These are phyloP conservation scores for Elmis aenea DNA, from an alignment of 2,888 invertebrate species.

Conservation along the genomic window DNA sequence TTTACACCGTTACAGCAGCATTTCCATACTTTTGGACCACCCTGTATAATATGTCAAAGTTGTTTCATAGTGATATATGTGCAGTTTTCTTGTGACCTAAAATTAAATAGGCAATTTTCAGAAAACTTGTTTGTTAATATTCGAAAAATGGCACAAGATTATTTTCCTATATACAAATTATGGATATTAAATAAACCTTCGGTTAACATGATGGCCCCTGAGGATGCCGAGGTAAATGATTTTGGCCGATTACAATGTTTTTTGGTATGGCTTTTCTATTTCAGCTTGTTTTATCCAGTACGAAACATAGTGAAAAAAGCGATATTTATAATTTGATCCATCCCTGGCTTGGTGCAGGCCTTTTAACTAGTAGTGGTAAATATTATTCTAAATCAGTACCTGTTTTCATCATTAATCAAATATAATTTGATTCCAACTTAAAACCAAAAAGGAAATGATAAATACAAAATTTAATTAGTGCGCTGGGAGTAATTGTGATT, in stretches of 20 bases:
- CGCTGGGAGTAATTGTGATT: too few species aligned
- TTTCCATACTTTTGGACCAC: too few species aligned
- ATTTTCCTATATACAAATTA: slow-evolving; percentile 21
- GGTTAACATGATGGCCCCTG: slow-evolving; percentile 45
- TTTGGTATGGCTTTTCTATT: slow-evolving; percentile 3
- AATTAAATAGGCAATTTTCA: too few species aligned
- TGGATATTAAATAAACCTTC: slow-evolving; percentile 35
- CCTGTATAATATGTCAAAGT: too few species aligned
- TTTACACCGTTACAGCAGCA: too few species aligned
- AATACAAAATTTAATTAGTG: too few species aligned
- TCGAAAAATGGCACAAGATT: too few species aligned
- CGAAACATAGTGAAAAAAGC: slow-evolving; percentile 37
- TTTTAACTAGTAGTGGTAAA: slow-evolving; percentile 41
- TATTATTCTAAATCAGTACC: background rate
- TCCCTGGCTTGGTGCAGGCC: slow-evolving; percentile 41
- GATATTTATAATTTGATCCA: slow-evolving; percentile 33
- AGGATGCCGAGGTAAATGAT: slow-evolving; percentile 46
- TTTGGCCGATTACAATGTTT: slow-evolving; percentile 1
- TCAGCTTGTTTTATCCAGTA: slow-evolving; percentile 36
- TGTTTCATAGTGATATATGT: too few species aligned
- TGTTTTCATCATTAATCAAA: background rate
- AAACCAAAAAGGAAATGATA: too few species aligned
- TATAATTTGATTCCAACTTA: slow-evolving; percentile 1
- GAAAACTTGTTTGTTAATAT: too few species aligned
- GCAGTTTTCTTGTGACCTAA: too few species aligned